Percentiles rank a stretch among this genome's conserved stretches.
Evolutionary conservation across 2,888 invertebrate species (phyloP).

Genomic region (Xylota sylvarum): DNA sequence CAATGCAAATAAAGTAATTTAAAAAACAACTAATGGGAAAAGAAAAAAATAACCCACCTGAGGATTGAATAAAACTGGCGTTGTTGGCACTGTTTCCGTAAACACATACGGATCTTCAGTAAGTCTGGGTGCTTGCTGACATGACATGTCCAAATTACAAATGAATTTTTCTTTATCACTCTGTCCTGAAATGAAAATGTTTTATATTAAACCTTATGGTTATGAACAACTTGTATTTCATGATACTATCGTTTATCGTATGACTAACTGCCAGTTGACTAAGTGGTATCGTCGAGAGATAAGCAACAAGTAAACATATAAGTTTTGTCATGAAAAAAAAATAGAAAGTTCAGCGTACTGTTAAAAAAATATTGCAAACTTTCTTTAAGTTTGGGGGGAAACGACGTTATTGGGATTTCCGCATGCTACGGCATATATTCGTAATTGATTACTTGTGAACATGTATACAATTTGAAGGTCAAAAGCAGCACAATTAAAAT

Average conservation of each 20-base stretch:
- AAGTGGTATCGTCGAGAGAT: background rate
- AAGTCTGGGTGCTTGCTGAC: slow-evolving; percentile 84
- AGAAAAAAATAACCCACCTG: slow-evolving; percentile 80
- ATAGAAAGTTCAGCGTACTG: background rate
- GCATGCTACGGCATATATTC: too few relatives aligned
- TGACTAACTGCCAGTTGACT: slow-evolving; percentile 6
- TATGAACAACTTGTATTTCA: background rate
- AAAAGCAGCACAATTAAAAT: background rate
- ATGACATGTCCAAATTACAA: slow-evolving; percentile 84
- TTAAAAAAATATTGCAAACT: too few relatives aligned
- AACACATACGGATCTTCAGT: slow-evolving; percentile 85
- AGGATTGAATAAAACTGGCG: slow-evolving; percentile 84
- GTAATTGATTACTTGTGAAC: too few relatives aligned
- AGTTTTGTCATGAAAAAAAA: background rate
- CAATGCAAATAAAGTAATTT: background rate
- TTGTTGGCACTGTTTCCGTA: slow-evolving; percentile 84
- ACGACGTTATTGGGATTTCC: too few relatives aligned
- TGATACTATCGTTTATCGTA: background rate
- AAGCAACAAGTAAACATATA: background rate
- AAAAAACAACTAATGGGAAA: background rate
- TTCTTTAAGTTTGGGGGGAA: too few relatives aligned
- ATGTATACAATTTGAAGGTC: background rate
- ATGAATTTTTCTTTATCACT: slow-evolving; percentile 45
- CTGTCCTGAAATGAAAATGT: slow-evolving; percentile 45
- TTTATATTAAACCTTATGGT: background rate